These are phyloP conservation scores for Elysia chlorotica DNA, from an alignment of 1,140 invertebrate genomes.

Conservation along the genomic window DNA sequence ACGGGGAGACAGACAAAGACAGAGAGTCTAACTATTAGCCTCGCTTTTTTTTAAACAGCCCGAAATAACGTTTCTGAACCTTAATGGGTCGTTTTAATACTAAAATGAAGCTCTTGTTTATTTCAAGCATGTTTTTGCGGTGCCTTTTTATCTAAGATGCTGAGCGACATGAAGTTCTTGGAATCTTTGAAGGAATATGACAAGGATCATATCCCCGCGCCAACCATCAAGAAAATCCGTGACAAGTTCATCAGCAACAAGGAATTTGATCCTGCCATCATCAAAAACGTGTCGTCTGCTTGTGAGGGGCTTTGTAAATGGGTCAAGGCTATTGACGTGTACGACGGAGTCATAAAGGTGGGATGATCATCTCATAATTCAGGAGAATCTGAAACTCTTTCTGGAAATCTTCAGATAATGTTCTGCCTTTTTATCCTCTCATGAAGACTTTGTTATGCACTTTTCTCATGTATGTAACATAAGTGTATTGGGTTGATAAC, in stretches of 20 bases:
- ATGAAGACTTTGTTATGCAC: too few species aligned
- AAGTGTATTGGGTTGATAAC: too few species aligned
- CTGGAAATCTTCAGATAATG: too few species aligned
- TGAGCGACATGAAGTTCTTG: slow-evolving; percentile 67
- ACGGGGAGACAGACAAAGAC: background rate
- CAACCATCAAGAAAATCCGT: slow-evolving; percentile 58
- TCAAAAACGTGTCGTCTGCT: slow-evolving; percentile 61
- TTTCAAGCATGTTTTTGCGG: background rate
- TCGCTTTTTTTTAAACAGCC: too few species aligned
- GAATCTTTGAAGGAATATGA: slow-evolving; percentile 65
- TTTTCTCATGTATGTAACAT: too few species aligned
- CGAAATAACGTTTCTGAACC: too few species aligned
- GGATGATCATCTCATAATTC: too few species aligned
- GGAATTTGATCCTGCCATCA: slow-evolving; percentile 60
- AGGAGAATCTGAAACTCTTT: too few species aligned
- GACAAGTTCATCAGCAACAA: slow-evolving; percentile 58
- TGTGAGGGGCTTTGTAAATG: slow-evolving; percentile 63
- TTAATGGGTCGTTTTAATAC: too few species aligned
- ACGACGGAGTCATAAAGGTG: slow-evolving; percentile 61
- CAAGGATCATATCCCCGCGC: slow-evolving; percentile 62
- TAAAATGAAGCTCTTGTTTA: too few species aligned
- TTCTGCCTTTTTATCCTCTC: too few species aligned
- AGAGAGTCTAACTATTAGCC: background rate
- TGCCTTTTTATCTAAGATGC: slow-evolving; percentile 71
- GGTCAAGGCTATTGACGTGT: slow-evolving; percentile 59